Percentiles rank a stretch among this genome's conserved stretches.
These are phyloP conservation scores for Serripes groenlandicus DNA, from an alignment of 2,888 invertebrate species.

Conservation along the genomic window DNA sequence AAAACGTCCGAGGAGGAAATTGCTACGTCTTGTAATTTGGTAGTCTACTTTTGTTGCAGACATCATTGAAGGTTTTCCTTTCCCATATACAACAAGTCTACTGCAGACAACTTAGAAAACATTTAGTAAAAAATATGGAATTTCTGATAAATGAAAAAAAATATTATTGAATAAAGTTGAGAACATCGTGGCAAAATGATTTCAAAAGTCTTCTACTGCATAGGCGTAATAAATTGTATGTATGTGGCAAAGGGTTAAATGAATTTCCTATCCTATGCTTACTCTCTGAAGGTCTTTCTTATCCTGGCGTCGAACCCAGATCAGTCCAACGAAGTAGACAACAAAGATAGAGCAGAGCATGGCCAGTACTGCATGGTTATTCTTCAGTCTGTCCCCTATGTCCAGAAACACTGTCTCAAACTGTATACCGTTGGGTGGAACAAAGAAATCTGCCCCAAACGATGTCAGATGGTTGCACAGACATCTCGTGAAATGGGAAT, in stretches of 20 bases:
- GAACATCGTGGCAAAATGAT: background rate
- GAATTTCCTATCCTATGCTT: constrained; percentile 21
- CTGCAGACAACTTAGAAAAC: no score
- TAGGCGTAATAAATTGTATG: background rate
- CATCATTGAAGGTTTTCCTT: no score
- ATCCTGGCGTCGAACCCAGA: constrained; percentile 84
- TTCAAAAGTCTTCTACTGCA: background rate
- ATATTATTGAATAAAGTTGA: background rate
- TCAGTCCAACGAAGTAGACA: constrained; percentile 75
- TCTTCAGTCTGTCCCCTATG: constrained; percentile 73
- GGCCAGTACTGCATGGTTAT: constrained; percentile 84
- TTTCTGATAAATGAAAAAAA: no score
- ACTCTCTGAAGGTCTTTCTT: constrained; percentile 78
- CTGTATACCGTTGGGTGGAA: constrained; percentile 86
- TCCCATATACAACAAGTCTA: no score
- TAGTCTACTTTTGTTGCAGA: no score
- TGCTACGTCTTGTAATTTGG: no score
- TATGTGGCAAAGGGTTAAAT: background rate
- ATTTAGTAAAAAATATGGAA: no score
- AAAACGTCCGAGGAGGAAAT: no score
- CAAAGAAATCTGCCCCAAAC: constrained; percentile 77
- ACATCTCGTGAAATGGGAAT: constrained; percentile 68
- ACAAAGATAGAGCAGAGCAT: constrained; percentile 79
- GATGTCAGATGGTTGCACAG: constrained; percentile 75
- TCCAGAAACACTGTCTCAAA: constrained; percentile 85